Evolutionary conservation across 2,888 invertebrate species (phyloP).

Genomic region (Holacanthella duospinosa): DNA sequence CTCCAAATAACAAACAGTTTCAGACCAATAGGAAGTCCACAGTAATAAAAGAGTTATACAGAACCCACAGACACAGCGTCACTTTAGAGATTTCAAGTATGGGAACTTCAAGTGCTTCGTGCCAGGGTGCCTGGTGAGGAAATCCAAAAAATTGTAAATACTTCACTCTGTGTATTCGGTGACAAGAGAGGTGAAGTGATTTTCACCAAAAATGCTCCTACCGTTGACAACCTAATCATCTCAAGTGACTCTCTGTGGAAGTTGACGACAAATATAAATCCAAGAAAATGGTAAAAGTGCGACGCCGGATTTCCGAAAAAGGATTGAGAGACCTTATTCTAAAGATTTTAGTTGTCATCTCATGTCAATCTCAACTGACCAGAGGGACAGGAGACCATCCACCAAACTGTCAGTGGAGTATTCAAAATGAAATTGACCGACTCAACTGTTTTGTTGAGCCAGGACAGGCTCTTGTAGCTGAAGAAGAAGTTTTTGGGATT

Average conservation of each 20-base stretch:
- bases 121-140: background rate
- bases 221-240: slow-evolving; percentile 1
- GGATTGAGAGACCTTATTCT: background rate
- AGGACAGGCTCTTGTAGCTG: slow-evolving; percentile 31
- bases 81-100: too few relatives aligned
- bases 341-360: background rate
- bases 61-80: too few relatives aligned
- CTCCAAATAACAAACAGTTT: background rate
- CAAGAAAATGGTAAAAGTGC: background rate
- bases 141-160: background rate
- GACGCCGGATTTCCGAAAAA: background rate
- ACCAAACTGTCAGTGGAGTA: slow-evolving; percentile 35
- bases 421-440: slow-evolving; percentile 33
- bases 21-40: too few relatives aligned
- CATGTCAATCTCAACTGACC: background rate
- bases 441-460: slow-evolving; percentile 33
- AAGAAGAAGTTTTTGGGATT: slow-evolving; percentile 36
- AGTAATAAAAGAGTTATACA: too few relatives aligned
- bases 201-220: background rate
- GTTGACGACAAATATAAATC: too few relatives aligned
- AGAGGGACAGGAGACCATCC: slow-evolving; percentile 29
- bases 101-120: background rate
- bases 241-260: background rate
- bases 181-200: background rate
- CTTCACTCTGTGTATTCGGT: background rate